A percentile compares a stretch with the other conserved stretches of the same genome.
Evolutionary conservation across 2,113 vertebrate species (phyloP).

Genomic region (Passer montanus): DNA sequence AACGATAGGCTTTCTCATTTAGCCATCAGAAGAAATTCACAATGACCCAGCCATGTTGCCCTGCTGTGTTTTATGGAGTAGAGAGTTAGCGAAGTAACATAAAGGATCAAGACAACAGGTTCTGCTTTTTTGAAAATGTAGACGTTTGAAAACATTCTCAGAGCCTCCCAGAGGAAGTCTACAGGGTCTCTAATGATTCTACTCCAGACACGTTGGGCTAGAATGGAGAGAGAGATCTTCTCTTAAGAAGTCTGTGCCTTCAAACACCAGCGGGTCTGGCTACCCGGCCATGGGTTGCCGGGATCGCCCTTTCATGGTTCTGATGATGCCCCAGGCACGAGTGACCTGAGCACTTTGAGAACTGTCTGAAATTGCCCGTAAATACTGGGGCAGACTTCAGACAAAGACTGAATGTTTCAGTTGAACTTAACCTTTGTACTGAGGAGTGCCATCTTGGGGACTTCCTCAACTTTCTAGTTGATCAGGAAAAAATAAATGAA

Average conservation of each 20-base stretch:
- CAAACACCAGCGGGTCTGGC: slow-evolving; percentile 29
- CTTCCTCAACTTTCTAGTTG: not conserved
- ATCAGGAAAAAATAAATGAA: not conserved
- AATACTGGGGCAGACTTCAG: slow-evolving; percentile 32
- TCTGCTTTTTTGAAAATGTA: slow-evolving; percentile 43
- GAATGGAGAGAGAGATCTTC: slow-evolving; percentile 1
- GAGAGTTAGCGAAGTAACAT: slow-evolving; percentile 2
- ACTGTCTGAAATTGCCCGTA: slow-evolving; percentile 15
- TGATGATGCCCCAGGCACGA: slow-evolving; percentile 17
- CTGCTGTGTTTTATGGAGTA: slow-evolving; percentile 36
- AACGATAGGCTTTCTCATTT: slow-evolving; percentile 26
- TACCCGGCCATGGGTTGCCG: not conserved
- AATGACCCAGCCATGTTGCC: not conserved
- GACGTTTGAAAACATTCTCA: slow-evolving; percentile 52
- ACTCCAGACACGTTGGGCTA: slow-evolving; percentile 8
- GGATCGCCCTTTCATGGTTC: slow-evolving; percentile 18
- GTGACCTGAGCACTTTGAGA: slow-evolving; percentile 16
- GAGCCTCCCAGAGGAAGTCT: slow-evolving; percentile 37
- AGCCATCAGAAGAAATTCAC: slow-evolving; percentile 1
- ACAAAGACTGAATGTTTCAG: not conserved
- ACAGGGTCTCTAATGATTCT: slow-evolving; percentile 22
- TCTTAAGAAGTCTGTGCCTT: slow-evolving; percentile 48
- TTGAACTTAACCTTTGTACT: not conserved
- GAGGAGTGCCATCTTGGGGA: not conserved
- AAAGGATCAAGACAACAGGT: slow-evolving; percentile 58